These are phyloP conservation scores for Mythimna lalbum DNA, from an alignment of 2,888 invertebrate species.

Conservation along the genomic window DNA sequence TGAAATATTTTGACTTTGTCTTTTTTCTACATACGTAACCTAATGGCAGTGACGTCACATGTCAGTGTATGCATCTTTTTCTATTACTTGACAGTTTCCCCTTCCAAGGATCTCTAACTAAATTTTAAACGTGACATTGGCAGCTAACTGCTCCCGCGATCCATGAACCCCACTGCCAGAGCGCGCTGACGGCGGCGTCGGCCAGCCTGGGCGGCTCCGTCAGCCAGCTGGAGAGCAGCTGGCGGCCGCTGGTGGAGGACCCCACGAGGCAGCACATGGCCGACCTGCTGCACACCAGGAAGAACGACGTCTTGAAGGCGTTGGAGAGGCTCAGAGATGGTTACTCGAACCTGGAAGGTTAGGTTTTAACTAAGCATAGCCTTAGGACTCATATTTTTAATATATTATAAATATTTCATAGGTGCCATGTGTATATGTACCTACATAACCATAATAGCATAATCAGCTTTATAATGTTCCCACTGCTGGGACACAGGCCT, in stretches of 20 bases:
- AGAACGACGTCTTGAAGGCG: conserved; percentile 74
- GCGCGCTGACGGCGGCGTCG: conserved; percentile 77
- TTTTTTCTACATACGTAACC: no score
- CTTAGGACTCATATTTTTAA: no score
- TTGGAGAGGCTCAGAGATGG: conserved; percentile 75
- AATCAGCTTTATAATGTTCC: no score
- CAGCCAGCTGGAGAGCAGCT: conserved; percentile 37
- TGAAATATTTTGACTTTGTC: no score
- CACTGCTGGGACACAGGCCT: no score
- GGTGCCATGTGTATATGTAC: no score
- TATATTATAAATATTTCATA: no score
- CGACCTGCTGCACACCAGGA: conserved; percentile 63
- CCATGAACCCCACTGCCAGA: conserved; percentile 82
- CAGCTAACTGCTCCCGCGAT: conserved; percentile 81
- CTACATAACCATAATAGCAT: no score
- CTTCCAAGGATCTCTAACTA: no score
- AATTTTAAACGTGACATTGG: neutral
- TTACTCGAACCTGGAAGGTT: conserved; percentile 62
- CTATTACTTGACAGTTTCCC: no score
- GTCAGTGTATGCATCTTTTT: no score
- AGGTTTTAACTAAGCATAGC: neutral
- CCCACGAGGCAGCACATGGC: conserved; percentile 61
- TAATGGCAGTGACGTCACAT: no score
- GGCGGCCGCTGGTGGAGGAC: conserved; percentile 73
- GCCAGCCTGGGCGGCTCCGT: conserved; percentile 70